These are phyloP conservation scores for Oscheius sp. DNA, from an alignment of 2,888 invertebrate species.

Conservation along the genomic window DNA sequence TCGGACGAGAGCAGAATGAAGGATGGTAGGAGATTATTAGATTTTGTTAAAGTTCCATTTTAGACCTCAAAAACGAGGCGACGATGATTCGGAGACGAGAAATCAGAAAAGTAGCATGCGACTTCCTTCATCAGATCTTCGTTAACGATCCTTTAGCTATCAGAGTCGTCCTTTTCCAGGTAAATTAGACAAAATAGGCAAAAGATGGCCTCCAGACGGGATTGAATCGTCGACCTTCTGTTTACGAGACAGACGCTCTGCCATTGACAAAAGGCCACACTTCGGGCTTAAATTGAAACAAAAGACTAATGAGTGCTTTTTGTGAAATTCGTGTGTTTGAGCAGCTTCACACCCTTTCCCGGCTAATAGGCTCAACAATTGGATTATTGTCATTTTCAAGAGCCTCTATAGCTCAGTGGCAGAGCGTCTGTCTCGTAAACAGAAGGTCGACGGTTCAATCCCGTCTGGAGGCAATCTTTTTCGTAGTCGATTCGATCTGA, in stretches of 20 bases:
- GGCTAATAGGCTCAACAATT: no score
- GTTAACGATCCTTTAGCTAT: conserved; percentile 47
- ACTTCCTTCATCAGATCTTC: conserved; percentile 53
- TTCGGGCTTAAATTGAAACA: no score
- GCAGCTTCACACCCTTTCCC: no score
- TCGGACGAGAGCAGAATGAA: conserved; percentile 49
- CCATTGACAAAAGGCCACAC: conserved; percentile 41
- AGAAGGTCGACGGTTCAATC: conserved; percentile 39
- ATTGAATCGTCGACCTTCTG: conserved; percentile 50
- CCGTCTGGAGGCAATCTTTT: not conserved
- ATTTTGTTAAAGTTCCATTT: conserved; percentile 6
- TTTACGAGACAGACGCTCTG: conserved; percentile 61
- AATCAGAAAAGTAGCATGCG: conserved; percentile 42
- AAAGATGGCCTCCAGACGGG: conserved; percentile 32
- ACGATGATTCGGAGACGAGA: conserved; percentile 37
- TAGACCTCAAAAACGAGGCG: conserved; percentile 13
- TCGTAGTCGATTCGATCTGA: not conserved
- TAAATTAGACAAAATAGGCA: conserved; percentile 1
- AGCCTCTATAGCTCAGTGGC: conserved; percentile 48
- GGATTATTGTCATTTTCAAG: no score
- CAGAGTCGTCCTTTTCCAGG: conserved; percentile 46
- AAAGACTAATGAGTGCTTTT: not conserved
- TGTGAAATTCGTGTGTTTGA: not conserved
- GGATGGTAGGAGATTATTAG: conserved; percentile 19
- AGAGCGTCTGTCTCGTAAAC: conserved; percentile 60